phyloP scores from a whole-genome alignment of 2,113 vertebrate species.

The Salvelinus alpinus region DNA sequence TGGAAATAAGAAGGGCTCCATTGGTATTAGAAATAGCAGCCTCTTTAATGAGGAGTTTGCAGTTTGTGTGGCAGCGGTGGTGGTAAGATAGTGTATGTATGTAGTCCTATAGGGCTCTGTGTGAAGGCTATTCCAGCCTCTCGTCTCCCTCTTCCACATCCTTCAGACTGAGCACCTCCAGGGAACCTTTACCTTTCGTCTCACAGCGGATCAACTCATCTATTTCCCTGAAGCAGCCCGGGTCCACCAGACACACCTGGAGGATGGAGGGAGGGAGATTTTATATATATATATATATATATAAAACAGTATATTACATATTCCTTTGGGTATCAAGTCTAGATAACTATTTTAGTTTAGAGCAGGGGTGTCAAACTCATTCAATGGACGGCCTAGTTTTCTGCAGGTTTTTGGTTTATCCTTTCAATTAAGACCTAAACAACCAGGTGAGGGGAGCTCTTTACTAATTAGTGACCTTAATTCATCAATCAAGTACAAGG shows the following conservation, averaged over 20 bases:
- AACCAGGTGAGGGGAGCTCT: no score
- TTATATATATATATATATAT: not conserved
- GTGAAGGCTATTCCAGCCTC: constrained; percentile 78
- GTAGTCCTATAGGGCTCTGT: not conserved
- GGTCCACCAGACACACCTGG: constrained; percentile 93
- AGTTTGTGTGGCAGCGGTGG: constrained; percentile 5
- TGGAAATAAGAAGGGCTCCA: not conserved
- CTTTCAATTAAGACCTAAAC: no score
- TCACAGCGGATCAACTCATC: constrained; percentile 95
- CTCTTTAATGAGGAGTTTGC: not conserved
- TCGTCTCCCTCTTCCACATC: constrained; percentile 98
- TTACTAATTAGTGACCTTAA: no score
- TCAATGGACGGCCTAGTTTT: no score
- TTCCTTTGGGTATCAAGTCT: not conserved
- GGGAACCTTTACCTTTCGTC: constrained; percentile 87
- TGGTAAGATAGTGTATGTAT: constrained; percentile 20
- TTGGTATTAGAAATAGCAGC: constrained; percentile 4
- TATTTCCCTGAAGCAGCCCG: constrained; percentile 94
- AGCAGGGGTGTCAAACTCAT: no score
- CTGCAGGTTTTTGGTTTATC: no score
- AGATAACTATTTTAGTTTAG: no score
- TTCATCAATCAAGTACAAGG: no score
- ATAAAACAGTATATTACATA: not conserved
- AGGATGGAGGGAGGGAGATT: constrained; percentile 6
- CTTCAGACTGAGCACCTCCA: constrained; percentile 93